Evolutionary conservation across 2,888 invertebrate genomes (phyloP), one percentile per base, ranked within the genome.

Genomic region (Caenorhabditis auriculariae): DNA sequence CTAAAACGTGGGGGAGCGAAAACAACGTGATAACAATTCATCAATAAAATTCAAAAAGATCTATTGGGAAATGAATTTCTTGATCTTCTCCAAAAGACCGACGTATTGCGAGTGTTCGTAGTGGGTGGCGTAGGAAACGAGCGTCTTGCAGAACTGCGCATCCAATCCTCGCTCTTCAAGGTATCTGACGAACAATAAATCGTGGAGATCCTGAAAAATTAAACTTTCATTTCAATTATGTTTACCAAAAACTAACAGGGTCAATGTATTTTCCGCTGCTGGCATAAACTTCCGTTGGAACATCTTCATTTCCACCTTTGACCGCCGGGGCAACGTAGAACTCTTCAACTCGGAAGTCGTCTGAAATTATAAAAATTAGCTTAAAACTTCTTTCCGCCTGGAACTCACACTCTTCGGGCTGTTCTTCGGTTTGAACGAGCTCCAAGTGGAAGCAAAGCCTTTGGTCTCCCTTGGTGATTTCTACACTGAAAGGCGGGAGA

Each of bases 51-150:
- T n/a, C n/a, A n/a, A n/a, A n/a, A n/a, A n/a, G 3, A 38, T 47
- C 52, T 68, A 74, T 44, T 72, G 69, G 54, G 66, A 46, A 51
- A 91, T 89, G 84, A 93, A 94, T 74, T 89, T 89, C 50, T 91
- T 91, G 47, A 95, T 85, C 39, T 88, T 87, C 83, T 93, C 90
- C 50, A 98, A 85, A 28, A 98, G 86, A 56, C 88, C 88, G 81
- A 98, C 90, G 83, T 96, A 98, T 2, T 90, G 88, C 2, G 88
- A 86, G 83, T 96, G 95, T 83, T 98, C 96, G 82, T 93, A 93
- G 1, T 88, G 87, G 3, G 96, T 95, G 82, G 91, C 90, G 82
- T 91, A 88, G 63, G 90, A 89, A 0, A 91, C 88, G 21, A 98
- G 82, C 81, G 93, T 90, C 75, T 91, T 90, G 0, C 88, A 90